Conservation (phyloP, 2,113 vertebrate species). For the Perca flavescens region DNA sequence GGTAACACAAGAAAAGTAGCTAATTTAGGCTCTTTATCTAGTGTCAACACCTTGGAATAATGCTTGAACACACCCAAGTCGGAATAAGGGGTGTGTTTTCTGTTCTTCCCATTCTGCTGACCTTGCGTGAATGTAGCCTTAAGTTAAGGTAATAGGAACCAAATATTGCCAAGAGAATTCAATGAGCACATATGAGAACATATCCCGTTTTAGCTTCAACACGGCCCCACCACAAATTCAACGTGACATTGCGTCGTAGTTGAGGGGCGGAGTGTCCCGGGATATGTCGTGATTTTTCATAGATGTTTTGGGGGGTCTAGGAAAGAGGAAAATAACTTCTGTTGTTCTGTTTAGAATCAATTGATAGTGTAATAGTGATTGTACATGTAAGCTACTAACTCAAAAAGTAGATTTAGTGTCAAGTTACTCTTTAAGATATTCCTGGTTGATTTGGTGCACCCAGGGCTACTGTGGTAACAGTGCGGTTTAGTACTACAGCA, state of each 20-base stretch:
- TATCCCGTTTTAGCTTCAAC: background rate
- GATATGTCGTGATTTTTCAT: too few species aligned
- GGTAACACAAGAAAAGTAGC: background rate
- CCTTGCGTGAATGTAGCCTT: background rate
- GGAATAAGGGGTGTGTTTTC: background rate
- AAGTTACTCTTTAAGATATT: background rate
- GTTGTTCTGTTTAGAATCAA: background rate
- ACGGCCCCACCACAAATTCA: background rate
- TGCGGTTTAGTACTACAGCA: too few species aligned
- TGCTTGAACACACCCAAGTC: too few species aligned
- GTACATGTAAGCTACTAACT: background rate
- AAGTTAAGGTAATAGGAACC: too few species aligned
- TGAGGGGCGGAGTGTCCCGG: too few species aligned
- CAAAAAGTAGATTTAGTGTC: background rate
- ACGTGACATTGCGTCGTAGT: too few species aligned
- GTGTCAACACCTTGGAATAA: background rate
- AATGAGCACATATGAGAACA: background rate
- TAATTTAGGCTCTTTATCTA: background rate
- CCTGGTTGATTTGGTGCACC: background rate
- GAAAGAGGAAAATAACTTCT: background rate
- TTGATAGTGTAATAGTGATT: background rate
- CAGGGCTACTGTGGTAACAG: too few species aligned
- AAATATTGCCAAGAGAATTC: background rate
- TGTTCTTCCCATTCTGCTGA: background rate
- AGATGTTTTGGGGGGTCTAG: background rate